Evolutionary conservation across 2,888 invertebrate genomes (phyloP), one percentile per base, ranked within the genome.

Genomic region (Podabrus alpinus): DNA sequence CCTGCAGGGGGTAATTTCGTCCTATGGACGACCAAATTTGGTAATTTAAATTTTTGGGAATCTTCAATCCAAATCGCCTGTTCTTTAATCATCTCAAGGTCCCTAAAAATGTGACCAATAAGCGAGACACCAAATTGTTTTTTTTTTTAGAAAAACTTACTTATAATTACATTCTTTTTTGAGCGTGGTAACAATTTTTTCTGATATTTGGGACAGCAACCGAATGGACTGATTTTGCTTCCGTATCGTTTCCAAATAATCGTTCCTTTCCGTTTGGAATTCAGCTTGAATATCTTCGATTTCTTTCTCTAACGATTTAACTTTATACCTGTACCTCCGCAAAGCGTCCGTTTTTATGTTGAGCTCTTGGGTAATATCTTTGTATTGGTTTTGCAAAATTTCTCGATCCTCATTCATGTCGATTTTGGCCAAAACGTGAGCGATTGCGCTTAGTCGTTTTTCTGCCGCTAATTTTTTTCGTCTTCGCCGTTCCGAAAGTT

Each of bases 171-270:
- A 93, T 82, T 94, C 94, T 78, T 92, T 91, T 62, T 93, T 90
- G 21, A 95, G 87, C 61, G 92, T 91, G 0, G 92, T 92, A 70
- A 92, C 90, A 5, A 94, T 89, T 85, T 91, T 92, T 24, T 91
- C 91, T 3, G 91, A 83, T n/a, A 93, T 89, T 82, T 92, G 91
- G 72, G 91, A 90, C 78, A 92, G 86, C 62, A 95, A 88, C 84
- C 92, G 92, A 17, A 93, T 84, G 81, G 93, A 92, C 78, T 91
- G 90, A 73, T 94, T 93, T 81, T 94, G 92, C 79, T 92, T 90
- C 15, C 95, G 88, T 29, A 95, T 94, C 0, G 94, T 93, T 83
- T 95, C 95, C 78, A 96, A 86, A 84, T 95, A 95, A 84, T 95
- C 95, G n/a, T 93, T 91, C 1, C 95, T 88, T 83, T 95, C 95